Percentiles rank a stretch among this genome's conserved stretches.
Evolutionary conservation across 2,113 vertebrate genomes (phyloP).

Genomic region (Andinoacara biseriatus): DNA sequence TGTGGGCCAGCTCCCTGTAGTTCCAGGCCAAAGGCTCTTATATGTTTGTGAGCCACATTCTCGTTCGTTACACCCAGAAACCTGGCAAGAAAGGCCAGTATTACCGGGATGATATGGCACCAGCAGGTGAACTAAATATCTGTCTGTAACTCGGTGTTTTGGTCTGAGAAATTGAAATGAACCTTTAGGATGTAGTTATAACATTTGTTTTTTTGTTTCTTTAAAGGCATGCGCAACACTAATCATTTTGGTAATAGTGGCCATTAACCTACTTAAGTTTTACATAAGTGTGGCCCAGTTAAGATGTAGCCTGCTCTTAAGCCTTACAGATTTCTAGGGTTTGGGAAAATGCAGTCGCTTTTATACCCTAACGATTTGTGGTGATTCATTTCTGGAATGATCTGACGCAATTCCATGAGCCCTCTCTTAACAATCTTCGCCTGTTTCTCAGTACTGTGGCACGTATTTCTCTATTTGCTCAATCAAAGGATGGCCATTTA

Average conservation of each 20-base stretch:
- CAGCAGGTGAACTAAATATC: neutral
- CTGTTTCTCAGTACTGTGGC: slow-evolving; percentile 68
- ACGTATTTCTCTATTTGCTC: slow-evolving; percentile 86
- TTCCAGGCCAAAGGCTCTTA: neutral
- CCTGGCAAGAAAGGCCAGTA: neutral
- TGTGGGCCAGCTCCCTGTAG: neutral
- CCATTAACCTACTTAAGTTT: neutral
- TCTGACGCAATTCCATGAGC: slow-evolving; percentile 36
- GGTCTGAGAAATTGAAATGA: neutral
- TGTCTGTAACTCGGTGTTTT: slow-evolving; percentile 16
- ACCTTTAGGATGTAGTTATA: neutral
- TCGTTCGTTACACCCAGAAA: slow-evolving; percentile 31
- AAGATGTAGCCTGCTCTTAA: neutral
- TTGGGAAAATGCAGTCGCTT: slow-evolving; percentile 25
- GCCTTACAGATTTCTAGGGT: neutral
- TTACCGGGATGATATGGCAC: slow-evolving; percentile 19
- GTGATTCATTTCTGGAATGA: slow-evolving; percentile 46
- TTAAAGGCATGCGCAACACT: neutral
- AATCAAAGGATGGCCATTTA: slow-evolving; percentile 99
- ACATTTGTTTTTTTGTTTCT: too few relatives aligned
- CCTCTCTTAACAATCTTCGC: slow-evolving; percentile 52
- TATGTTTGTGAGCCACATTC: slow-evolving; percentile 19
- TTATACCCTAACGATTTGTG: slow-evolving; percentile 4
- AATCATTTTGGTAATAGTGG: neutral
- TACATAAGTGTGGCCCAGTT: neutral